These are phyloP conservation scores for Philopedon plagiatum DNA, from an alignment of 2,888 invertebrate genomes.

Conservation along the genomic window DNA sequence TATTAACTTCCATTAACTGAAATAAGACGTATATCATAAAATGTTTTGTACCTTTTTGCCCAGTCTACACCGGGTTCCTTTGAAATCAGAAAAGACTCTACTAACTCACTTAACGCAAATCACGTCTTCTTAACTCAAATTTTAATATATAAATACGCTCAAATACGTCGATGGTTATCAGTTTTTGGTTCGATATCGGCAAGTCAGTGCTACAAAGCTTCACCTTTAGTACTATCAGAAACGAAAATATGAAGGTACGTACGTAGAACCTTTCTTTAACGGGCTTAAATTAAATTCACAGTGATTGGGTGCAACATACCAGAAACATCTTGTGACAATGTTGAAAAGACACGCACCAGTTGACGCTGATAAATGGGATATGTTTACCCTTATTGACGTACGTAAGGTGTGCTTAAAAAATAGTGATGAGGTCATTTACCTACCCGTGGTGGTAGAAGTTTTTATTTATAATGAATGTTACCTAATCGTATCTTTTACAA, in stretches of 20 bases:
- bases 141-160: conserved; percentile 45
- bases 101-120: conserved; percentile 36
- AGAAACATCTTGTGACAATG: conserved; percentile 49
- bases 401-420: conserved; percentile 31
- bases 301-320: conserved; percentile 49
- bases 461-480: too few relatives aligned
- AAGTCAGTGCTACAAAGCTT: conserved; percentile 23
- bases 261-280: conserved; percentile 28
- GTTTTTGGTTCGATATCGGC: conserved; percentile 44
- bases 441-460: too few relatives aligned
- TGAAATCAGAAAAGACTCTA: conserved; percentile 6
- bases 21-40: too few relatives aligned
- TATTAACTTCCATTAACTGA: too few relatives aligned
- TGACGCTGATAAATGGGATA: conserved; percentile 57
- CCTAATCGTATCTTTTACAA: too few relatives aligned
- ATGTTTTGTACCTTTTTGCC: neutral
- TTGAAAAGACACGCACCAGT: conserved; percentile 45
- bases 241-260: conserved; percentile 52
- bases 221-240: conserved; percentile 8
- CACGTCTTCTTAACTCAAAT: conserved; percentile 38
- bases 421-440: neutral
- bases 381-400: conserved; percentile 61
- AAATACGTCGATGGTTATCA: conserved; percentile 46
- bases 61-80: neutral
- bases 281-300: conserved; percentile 47